phyloP scores from a whole-genome alignment of 2,888 invertebrate genomes.

The Lathronympha strigana region DNA sequence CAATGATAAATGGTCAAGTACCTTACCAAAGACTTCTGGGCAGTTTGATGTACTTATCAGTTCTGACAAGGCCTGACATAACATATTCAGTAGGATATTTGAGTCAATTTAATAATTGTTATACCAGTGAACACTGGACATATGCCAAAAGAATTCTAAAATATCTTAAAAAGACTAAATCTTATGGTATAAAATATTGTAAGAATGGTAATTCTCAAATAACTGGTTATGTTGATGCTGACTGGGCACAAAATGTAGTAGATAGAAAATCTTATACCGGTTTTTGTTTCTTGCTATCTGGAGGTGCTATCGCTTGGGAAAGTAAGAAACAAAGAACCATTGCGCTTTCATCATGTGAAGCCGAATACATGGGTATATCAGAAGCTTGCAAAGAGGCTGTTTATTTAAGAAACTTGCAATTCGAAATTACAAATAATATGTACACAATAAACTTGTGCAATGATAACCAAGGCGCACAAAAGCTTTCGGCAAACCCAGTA shows the following conservation, averaged over 20 bases:
- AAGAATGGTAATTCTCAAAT: constrained; percentile 18
- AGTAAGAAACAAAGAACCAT: not conserved
- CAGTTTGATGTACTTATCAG: constrained; percentile 42
- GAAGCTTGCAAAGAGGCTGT: constrained; percentile 7
- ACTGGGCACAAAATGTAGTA: no score
- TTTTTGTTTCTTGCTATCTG: no score
- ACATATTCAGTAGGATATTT: constrained; percentile 23
- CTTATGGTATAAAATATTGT: not conserved
- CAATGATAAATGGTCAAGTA: constrained; percentile 19
- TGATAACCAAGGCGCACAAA: not conserved
- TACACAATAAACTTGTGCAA: not conserved
- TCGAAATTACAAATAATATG: not conserved
- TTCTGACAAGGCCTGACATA: constrained; percentile 44
- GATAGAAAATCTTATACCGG: no score
- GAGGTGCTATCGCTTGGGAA: not conserved
- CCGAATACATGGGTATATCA: constrained; percentile 1
- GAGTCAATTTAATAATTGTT: constrained; percentile 8
- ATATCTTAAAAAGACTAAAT: constrained; percentile 1
- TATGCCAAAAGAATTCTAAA: constrained; percentile 1
- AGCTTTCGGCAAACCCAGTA: not conserved
- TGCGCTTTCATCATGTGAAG: not conserved
- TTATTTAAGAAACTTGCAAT: not conserved
- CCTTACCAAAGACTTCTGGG: constrained; percentile 44
- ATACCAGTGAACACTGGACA: not conserved
- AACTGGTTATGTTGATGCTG: constrained; percentile 35